phyloP scores from a whole-genome alignment of 1,140 invertebrate species.

The Drosophila sulfurigaster region DNA sequence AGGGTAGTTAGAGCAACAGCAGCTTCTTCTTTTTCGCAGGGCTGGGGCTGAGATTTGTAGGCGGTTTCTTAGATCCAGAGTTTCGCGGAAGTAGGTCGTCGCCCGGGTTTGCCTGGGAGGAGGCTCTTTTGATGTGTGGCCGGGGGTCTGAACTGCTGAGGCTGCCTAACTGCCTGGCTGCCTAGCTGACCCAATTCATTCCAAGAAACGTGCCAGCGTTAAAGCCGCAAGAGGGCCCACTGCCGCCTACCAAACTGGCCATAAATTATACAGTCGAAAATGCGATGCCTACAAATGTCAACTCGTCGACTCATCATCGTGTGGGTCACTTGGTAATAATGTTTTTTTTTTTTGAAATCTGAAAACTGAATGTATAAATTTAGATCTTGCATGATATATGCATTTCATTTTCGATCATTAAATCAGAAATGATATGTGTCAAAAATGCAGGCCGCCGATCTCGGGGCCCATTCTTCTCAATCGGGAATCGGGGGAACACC shows the following conservation, averaged over 20 bases:
- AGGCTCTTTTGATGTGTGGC: not conserved
- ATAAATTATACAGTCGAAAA: slow-evolving; percentile 28
- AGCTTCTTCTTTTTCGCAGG: too few species aligned
- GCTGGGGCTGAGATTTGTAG: slow-evolving; percentile 11
- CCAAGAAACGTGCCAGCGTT: not conserved
- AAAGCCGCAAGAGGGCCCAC: slow-evolving; percentile 21
- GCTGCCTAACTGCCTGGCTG: too few species aligned
- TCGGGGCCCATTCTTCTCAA: not conserved
- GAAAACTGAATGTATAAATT: slow-evolving; percentile 20
- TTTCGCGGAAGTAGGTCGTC: slow-evolving; percentile 42
- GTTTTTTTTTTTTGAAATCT: too few species aligned
- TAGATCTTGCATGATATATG: slow-evolving; percentile 30
- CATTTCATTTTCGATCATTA: slow-evolving; percentile 11
- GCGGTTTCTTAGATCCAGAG: slow-evolving; percentile 17
- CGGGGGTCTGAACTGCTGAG: not conserved
- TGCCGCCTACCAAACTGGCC: not conserved
- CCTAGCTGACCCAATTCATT: slow-evolving; percentile 33
- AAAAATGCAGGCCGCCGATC: slow-evolving; percentile 20
- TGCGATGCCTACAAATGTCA: slow-evolving; percentile 19
- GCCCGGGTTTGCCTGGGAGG: not conserved
- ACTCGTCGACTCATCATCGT: slow-evolving; percentile 42
- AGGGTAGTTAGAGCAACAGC: not conserved
- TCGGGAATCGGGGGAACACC: slow-evolving; percentile 26
- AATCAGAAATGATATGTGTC: slow-evolving; percentile 29
- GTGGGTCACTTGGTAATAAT: slow-evolving; percentile 44